These are phyloP conservation scores for Epinotia demarniana DNA, from an alignment of 2,888 invertebrate genomes.

Conservation along the genomic window DNA sequence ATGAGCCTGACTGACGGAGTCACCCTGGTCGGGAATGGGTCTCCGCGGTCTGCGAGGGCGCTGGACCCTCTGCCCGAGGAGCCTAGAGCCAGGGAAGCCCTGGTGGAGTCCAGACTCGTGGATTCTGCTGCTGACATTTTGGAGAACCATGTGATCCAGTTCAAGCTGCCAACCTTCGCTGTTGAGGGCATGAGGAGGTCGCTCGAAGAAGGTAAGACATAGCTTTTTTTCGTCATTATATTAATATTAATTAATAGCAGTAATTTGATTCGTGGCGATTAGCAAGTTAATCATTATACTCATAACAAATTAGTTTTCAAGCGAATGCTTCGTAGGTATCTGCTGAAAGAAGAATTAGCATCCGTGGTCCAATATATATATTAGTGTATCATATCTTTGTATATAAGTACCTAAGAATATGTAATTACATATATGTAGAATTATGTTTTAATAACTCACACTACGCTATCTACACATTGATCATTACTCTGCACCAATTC, in stretches of 20 bases:
- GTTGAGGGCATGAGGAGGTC: constrained; percentile 91
- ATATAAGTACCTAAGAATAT: too few relatives aligned
- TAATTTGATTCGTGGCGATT: too few relatives aligned
- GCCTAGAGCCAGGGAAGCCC: constrained; percentile 88
- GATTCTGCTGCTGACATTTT: constrained; percentile 91
- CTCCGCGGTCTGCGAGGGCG: constrained; percentile 85
- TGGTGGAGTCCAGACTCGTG: constrained; percentile 89
- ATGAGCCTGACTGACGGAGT: constrained; percentile 86
- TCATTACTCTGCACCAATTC: too few relatives aligned
- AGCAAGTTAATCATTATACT: background rate
- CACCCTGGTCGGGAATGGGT: constrained; percentile 77
- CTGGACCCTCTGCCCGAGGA: constrained; percentile 89
- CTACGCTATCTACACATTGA: too few relatives aligned
- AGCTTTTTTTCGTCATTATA: background rate
- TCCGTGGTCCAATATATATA: too few relatives aligned
- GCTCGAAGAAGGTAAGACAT: constrained; percentile 89
- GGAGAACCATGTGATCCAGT: constrained; percentile 91
- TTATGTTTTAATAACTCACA: too few relatives aligned
- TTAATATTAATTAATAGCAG: background rate
- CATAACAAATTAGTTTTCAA: too few relatives aligned
- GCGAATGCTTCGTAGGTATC: too few relatives aligned
- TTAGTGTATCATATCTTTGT: too few relatives aligned
- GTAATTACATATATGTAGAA: too few relatives aligned
- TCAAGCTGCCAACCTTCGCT: constrained; percentile 90
- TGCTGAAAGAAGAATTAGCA: too few relatives aligned